Percentiles rank a stretch among this genome's conserved stretches.
Conservation (phyloP, 2,797 vertebrate species). For the Gephyroberyx darwinii region DNA sequence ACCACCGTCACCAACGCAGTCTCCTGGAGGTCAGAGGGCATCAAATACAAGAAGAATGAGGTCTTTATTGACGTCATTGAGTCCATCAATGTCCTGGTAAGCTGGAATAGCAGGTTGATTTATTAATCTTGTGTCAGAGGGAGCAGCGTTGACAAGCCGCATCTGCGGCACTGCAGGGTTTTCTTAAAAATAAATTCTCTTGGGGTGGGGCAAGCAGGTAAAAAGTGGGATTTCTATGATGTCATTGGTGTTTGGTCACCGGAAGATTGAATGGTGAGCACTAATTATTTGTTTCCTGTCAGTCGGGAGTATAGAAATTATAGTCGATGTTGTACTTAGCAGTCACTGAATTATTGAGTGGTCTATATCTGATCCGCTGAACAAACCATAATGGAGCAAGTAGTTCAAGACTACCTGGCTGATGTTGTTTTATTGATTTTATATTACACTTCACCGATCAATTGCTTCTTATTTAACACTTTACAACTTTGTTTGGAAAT, state of each 20-base stretch:
- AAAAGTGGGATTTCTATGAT: no score
- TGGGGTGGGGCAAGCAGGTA: background rate
- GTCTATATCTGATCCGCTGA: no score
- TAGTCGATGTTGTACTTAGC: background rate
- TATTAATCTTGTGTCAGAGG: background rate
- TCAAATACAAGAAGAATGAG: constrained; percentile 95
- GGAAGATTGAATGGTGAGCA: no score
- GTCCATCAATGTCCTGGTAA: constrained; percentile 93
- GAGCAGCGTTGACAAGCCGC: background rate
- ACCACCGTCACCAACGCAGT: constrained; percentile 94
- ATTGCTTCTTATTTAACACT: background rate
- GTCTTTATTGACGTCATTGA: constrained; percentile 97
- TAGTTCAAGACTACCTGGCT: no score
- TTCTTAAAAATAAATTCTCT: background rate
- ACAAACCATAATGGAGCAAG: no score
- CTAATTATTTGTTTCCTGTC: no score
- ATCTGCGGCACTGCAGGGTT: no score
- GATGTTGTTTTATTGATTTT: background rate
- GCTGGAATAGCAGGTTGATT: constrained; percentile 37
- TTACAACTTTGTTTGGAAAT: background rate
- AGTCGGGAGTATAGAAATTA: background rate
- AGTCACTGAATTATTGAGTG: no score
- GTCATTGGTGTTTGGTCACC: no score
- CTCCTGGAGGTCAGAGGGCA: constrained; percentile 94
- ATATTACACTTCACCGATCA: background rate